These are phyloP conservation scores for Varanus komodoensis DNA, from an alignment of 2,113 vertebrate genomes.

Conservation along the genomic window DNA sequence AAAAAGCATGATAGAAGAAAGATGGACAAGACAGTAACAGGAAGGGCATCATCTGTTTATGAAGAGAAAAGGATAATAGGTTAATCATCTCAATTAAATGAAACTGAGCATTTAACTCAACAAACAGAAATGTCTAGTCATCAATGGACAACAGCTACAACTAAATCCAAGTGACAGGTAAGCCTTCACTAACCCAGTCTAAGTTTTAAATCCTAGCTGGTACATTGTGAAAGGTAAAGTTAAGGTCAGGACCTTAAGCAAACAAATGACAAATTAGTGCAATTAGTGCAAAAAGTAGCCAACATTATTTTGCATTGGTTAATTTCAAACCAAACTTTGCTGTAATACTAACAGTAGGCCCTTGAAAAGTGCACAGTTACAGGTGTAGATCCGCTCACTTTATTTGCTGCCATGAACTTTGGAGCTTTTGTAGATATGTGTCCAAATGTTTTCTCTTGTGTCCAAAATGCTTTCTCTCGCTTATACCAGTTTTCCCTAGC, in stretches of 20 bases:
- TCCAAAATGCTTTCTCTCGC: constrained; percentile 40
- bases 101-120: constrained; percentile 38
- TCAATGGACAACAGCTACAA: constrained; percentile 22
- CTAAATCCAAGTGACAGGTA: constrained; percentile 17
- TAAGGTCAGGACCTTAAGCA: background rate
- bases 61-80: constrained; percentile 12
- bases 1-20: constrained; percentile 31
- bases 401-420: background rate
- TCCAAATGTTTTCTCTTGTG: constrained; percentile 43
- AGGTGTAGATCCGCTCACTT: background rate
- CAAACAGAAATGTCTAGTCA: constrained; percentile 33
- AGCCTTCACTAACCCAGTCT: accelerated
- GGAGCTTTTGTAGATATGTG: constrained; percentile 18
- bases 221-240: background rate
- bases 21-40: constrained; percentile 24
- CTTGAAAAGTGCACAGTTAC: background rate
- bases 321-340: background rate
- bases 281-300: constrained; percentile 3
- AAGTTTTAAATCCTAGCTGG: background rate
- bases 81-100: constrained; percentile 42
- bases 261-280: background rate
- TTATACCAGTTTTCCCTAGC: background rate
- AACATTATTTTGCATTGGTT: background rate
- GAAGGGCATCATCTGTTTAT: constrained; percentile 28
- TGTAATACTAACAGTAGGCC: accelerated